phyloP scores from a whole-genome alignment of 2,888 invertebrate genomes.

The Mimumesa dahlbomi region DNA sequence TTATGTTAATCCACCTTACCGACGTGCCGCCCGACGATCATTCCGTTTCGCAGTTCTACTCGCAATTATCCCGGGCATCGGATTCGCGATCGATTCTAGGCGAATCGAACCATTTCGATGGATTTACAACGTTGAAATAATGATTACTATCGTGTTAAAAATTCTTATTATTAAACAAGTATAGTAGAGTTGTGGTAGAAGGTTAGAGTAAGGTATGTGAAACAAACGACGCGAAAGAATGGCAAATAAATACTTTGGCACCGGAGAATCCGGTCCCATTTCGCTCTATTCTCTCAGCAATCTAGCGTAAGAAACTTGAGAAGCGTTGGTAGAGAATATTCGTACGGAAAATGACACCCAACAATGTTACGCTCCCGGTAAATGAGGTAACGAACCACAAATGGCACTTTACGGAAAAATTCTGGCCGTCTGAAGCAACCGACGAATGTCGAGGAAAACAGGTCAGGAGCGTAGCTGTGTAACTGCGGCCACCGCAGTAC shows the following conservation, averaged over 20 bases:
- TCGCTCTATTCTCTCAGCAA: background rate
- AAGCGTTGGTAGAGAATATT: constrained; percentile 6
- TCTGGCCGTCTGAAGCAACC: constrained; percentile 1
- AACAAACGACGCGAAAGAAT: no score
- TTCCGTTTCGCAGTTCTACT: background rate
- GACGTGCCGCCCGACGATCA: background rate
- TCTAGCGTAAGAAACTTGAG: background rate
- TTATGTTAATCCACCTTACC: constrained; percentile 36
- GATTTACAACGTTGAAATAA: no score
- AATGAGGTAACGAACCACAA: constrained; percentile 15
- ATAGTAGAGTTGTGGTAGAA: no score
- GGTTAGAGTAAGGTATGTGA: no score
- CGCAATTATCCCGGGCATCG: background rate
- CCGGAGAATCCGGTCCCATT: no score
- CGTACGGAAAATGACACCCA: constrained; percentile 38
- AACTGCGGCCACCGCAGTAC: constrained; percentile 27
- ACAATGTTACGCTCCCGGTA: constrained; percentile 15
- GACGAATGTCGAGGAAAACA: constrained; percentile 28
- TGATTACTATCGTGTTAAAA: no score
- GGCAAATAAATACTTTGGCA: no score
- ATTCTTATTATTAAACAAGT: no score
- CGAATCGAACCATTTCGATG: no score
- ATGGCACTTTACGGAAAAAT: constrained; percentile 17
- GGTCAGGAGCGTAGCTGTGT: constrained; percentile 39
- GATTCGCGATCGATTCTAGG: background rate